Percentiles rank a stretch among this genome's conserved stretches.
phyloP scores from a whole-genome alignment of 1,140 invertebrate genomes.

The Aphelinus certus region DNA sequence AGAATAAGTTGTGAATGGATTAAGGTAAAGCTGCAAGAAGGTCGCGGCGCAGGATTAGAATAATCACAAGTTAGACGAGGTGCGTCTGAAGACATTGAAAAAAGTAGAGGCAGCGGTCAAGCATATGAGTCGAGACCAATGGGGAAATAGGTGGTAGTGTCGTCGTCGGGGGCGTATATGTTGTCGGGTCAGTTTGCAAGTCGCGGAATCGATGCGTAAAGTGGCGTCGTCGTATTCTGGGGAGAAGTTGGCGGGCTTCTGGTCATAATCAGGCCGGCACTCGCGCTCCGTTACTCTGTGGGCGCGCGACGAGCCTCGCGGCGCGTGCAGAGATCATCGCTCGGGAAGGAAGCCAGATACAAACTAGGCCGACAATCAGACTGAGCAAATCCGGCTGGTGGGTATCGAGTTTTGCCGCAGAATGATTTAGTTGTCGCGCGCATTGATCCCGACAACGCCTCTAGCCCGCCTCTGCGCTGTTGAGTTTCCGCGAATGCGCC shows the following conservation, averaged over 20 bases:
- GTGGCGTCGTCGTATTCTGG: slow-evolving; percentile 41
- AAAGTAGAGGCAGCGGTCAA: too few species aligned
- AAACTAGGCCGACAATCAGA: slow-evolving; percentile 55
- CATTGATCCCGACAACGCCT: neutral
- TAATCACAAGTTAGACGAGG: too few species aligned
- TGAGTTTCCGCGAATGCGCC: too few species aligned
- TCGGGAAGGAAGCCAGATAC: slow-evolving; percentile 56
- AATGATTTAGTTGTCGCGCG: neutral
- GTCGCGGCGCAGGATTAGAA: too few species aligned
- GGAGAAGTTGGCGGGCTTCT: slow-evolving; percentile 53
- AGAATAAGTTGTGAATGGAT: too few species aligned
- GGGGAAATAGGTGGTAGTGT: too few species aligned
- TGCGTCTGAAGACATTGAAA: too few species aligned
- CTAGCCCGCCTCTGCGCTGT: too few species aligned
- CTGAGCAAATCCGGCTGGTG: slow-evolving; percentile 39
- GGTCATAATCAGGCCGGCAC: slow-evolving; percentile 27
- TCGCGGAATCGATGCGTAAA: slow-evolving; percentile 38
- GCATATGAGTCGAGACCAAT: too few species aligned
- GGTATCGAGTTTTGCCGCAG: slow-evolving; percentile 28
- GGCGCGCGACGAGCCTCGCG: neutral
- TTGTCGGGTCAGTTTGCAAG: neutral
- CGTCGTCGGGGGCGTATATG: too few species aligned
- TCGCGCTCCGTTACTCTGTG: too few species aligned
- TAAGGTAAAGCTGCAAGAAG: too few species aligned
- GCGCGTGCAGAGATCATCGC: slow-evolving; percentile 35